phyloP scores from a whole-genome alignment of 2,888 invertebrate genomes.

The Pogonocherus hispidulus region DNA sequence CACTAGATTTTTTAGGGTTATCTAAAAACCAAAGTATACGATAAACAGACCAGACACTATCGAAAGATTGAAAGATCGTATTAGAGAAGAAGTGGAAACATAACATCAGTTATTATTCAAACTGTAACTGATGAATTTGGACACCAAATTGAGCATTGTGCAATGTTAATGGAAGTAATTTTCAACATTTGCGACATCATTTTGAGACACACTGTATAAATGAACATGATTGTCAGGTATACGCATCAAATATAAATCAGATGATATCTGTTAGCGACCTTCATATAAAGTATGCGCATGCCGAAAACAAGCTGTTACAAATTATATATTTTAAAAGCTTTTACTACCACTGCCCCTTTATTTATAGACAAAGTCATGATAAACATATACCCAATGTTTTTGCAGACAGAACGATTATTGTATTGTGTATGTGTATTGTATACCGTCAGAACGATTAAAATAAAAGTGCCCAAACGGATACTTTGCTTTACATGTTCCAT shows the following conservation, averaged over 20 bases:
- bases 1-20: no score
- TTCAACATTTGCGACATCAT: no score
- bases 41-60: no score
- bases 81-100: no score
- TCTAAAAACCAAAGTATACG: no score
- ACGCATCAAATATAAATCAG: constrained; percentile 8
- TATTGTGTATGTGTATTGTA: neutral
- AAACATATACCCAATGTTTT: neutral
- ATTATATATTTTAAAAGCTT: constrained; percentile 19
- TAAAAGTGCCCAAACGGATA: neutral
- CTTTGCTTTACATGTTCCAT: neutral
- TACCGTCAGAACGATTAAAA: neutral
- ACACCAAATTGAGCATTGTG: no score
- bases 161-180: no score
- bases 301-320: constrained; percentile 4
- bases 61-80: no score
- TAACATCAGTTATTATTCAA: no score
- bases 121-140: no score
- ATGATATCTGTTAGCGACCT: constrained; percentile 15
- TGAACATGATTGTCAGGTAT: neutral
- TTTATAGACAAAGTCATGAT: neutral
- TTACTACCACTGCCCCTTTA: neutral
- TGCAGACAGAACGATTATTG: no score
- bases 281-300: constrained; percentile 10
- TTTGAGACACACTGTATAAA: no score